Evolutionary conservation across 2,888 invertebrate species (phyloP), one percentile per base, ranked within the genome.

Genomic region (Tryphoninae sp.): DNA sequence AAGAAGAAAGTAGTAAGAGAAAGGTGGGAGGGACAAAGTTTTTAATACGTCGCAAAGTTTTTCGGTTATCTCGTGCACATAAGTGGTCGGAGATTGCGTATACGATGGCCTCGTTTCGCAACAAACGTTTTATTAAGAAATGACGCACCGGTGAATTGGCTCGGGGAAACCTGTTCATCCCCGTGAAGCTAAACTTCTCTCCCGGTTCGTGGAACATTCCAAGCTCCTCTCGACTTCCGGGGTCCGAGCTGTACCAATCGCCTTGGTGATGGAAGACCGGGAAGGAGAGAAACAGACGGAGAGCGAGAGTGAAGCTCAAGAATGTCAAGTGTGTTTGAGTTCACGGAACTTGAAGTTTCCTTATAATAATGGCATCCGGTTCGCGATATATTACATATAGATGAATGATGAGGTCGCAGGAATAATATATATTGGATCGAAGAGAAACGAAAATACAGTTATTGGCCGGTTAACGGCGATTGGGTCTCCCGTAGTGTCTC

Each of bases 301-400:
- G 74, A 74, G 53, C 62, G 76, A 61, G 26, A 33, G 13, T 42
- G 61, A 42, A 73, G 53, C 42, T 23, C 65, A 71, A 71, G 78
- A 82, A 82, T 83, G 83, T 80, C 78, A 80, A 80, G 83, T 76
- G 73, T 82, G 72, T 75, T 83, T 84, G 72, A 83, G 73, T 75
- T 82, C 64, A 26, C 76, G 33, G 26, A 83, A 74, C 80, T 80
- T 65, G 69, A 80, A 83, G 80, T 82, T 84, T 78, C 64, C 72
- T 80, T 64, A 78, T 82, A 82, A 82, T 82, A 78, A 82, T 82
- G 81, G 78, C 45, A 73, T 74, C 72, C 53, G 69, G 19, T 61
- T 62, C 73, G 51, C 51, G 55, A 68, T 79, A 69, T 33, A 73
- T 45, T 51, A n/a, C 6, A 11, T 49, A 68, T 26, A 22, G 16